Base-by-base conservation (phyloP, 2,888 invertebrate genomes). In the Sinopyrophorus schimmeli region DNA sequence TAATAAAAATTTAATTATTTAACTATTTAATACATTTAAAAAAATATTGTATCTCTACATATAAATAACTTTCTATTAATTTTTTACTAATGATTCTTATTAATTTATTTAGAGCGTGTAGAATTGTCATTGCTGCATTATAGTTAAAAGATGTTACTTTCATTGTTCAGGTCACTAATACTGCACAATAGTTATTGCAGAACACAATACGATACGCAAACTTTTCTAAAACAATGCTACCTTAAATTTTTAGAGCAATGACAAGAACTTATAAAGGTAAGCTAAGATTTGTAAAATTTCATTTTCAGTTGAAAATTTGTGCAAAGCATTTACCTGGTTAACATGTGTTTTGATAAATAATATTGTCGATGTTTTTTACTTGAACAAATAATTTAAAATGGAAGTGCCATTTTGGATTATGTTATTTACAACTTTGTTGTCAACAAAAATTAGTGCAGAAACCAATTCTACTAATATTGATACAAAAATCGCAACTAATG, bases 71-170 rank as follows among this genome's bases (percentile, higher is more conserved):
- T 35, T 35, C 24, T 23, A 35, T 6, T 23, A 35, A n/a, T n/a
- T 23, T 21, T 23, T 11, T 34, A 21, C 11, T 7, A 23, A 21
- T 34, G 15, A n/a, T 3, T 21, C 7, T 16, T n/a, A 23, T 35
- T 41, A 41, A 30, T 38, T 9, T 47, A 47, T 51, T 41, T 12
- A 47, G 51, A 51, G 51, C 51, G 24, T 51, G 16, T 35, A 34
- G 10, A 26, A 28, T 21, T 21, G 27, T 40, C 38, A 17, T 28
- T 42, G 17, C n/a, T n/a, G n/a, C n/a, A n/a, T n/a, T 14, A 23
- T 21, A 15, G 24, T 38, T 31, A 24, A 30, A 30, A 21, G 32
- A 46, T 32, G 38, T 7, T 17, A 50, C 50, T 50, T 50, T 50
- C 50, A 11, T 38, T 35, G 47, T 20, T 24, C 40, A 42, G 51